These are phyloP conservation scores for Papilio demoleus DNA, from an alignment of 2,888 invertebrate species.

Conservation along the genomic window DNA sequence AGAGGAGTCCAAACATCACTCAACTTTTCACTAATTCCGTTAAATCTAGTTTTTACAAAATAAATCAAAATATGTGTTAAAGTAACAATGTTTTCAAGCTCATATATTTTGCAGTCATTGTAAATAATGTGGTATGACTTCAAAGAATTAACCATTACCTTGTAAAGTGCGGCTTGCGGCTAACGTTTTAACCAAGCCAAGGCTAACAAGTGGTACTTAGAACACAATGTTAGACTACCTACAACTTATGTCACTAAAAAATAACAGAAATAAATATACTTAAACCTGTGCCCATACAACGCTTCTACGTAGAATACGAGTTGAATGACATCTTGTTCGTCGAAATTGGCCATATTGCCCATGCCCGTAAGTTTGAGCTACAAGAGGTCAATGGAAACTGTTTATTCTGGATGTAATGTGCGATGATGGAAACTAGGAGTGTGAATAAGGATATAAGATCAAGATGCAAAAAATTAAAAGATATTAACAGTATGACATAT, in stretches of 20 bases:
- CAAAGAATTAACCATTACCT: conserved; percentile 6
- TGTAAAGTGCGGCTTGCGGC: conserved; percentile 22
- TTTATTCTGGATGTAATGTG: too few species aligned
- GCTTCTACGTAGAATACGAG: neutral
- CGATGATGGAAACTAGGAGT: too few species aligned
- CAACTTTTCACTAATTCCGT: too few species aligned
- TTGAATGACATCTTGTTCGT: neutral
- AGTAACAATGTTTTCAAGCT: neutral
- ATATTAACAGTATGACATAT: too few species aligned
- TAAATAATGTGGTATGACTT: conserved; percentile 8
- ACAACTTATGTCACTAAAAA: conserved; percentile 5
- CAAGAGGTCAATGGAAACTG: too few species aligned
- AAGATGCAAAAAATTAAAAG: too few species aligned
- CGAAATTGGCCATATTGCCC: neutral
- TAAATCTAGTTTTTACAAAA: too few species aligned
- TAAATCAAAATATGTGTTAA: too few species aligned
- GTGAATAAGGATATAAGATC: too few species aligned
- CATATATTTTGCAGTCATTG: conserved; percentile 4
- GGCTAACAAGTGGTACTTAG: conserved; percentile 15
- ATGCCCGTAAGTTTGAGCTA: too few species aligned
- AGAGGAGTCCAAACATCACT: neutral
- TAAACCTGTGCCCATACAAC: neutral
- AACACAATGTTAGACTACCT: conserved; percentile 5
- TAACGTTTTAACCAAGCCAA: conserved; percentile 15
- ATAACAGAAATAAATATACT: neutral